Base-by-base conservation (phyloP, 2,113 vertebrate genomes). In the Trematomus loennbergii region DNA sequence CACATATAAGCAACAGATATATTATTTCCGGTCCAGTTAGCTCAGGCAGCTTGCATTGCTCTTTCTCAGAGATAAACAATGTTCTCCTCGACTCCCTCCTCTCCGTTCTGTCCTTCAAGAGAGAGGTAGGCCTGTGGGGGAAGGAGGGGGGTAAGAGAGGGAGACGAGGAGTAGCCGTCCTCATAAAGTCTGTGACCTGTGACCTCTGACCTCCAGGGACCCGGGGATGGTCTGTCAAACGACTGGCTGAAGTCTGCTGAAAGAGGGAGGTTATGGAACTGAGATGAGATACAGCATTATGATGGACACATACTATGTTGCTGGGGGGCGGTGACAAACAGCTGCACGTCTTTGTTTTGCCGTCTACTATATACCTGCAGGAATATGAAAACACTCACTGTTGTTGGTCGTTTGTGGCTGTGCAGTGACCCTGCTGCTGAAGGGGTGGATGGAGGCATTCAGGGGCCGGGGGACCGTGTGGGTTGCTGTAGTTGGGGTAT, bases 21-120 rank as follows among this genome's bases (percentile, higher is more conserved):
- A 43, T 36, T 53, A 54, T 33, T 54, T 15, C 74, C 10, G 25
- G 67, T 83, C 72, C 86, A 88, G 76, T 85, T 84, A 63, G 10
- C 10, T 70, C 16, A 36, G 62, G 58, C 68, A 76, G 75, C 50
- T 75, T 53, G 57, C 58, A 59, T 20, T 75, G 43, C 40, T 67
- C 2, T 55, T 52, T 59, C 16, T 93, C 88, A 94, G 68, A 94
- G 91, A 81, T 94, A 94, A 73, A 93, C 93, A 49, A 94, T 84
- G 74, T 92, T 93, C 83, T 94, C 93, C 70, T 94, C 93, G 3
- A 78, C 88, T 18, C 58, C 87, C 17, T 94, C 92, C 33, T 93
- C 93, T 71, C 88, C 73, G 8, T 86, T 89, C 79, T 89, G 86
- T 78, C 93, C 87, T 77, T 93, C 90, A 5, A 93, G 88, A 17